Base-by-base conservation (phyloP, 2,113 vertebrate species). In the Catagonus wagneri region DNA sequence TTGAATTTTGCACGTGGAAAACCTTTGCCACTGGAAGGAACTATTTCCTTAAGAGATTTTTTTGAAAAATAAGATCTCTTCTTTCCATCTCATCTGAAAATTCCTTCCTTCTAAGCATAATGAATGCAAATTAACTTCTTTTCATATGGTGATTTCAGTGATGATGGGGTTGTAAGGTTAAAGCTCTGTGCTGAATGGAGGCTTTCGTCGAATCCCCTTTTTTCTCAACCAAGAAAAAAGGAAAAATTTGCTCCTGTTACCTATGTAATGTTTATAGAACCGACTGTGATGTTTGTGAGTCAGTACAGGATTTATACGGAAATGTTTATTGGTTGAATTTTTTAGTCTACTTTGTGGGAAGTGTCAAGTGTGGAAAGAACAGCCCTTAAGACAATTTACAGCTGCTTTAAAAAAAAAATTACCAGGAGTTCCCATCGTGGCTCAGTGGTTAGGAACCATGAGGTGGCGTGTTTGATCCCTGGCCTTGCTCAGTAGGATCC, bases 51-150 rank as follows among this genome's bases (percentile, higher is more conserved):
- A 83, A 76, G 56, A 34, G 16, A 78, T 79, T 56, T 56, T 56
- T 54, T 54, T 50, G 2, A n/a, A n/a, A n/a, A n/a, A n/a, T 22
- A 68, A 69, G 3, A 22, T 54, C 13, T 87, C 56, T 56, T 54
- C 16, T 61, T 69, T 78, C 6, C 23, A 44, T n/a, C 39, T 52
- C 32, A 56, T 34, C 50, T 96, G 63, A 93, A 89, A 83, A 87
- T 72, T 60, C 22, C 34, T 60, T 17, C 7, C n/a, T 76, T 90
- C 90, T 93, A 90, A 89, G 58, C 56, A 72, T 61, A 72, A 81
- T 61, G 58, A 90, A 61, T 76, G 78, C 71, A 94, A 60, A 95
- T 90, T 83, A 56, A 44, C 34, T 90, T 68, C 36, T 95, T 96
- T 94, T 75, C 89, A 88, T 50, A 86, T 68, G 71, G 50, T 78